Evolutionary conservation across 2,797 vertebrate genomes (phyloP), one percentile per base, ranked within the genome.

Genomic region (Psittacula derbiana): DNA sequence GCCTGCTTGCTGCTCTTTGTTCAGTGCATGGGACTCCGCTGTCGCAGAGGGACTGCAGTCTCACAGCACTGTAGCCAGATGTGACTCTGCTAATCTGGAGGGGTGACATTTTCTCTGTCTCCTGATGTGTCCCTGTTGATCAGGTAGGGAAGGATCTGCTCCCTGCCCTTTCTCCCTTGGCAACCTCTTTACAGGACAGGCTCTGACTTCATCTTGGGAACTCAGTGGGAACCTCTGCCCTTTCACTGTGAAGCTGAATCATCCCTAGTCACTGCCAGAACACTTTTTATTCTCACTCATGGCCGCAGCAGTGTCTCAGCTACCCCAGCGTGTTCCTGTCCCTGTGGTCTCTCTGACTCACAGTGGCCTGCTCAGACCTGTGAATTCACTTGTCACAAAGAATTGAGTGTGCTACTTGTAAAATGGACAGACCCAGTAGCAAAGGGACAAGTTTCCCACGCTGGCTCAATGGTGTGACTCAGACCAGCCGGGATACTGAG

Each of bases 1-100:
- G 78, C 36, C 65, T 81, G 74, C 40, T 66, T 44, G 60, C 64
- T 80, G 61, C 83, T 94, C 90, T 94, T 92, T 92, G 92, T 70
- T 91, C n/a, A 3, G 73, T 2, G 13, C 5, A 13, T 9, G 78
- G 67, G 53, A 60, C 52, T 87, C 36, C 76, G 76, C 80, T 70
- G 28, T 8, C 0, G 0, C 6, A 11, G 33, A 71, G 61, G 24
- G 61, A 80, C n/a, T 0, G 1, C 11, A 58, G 28, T 50, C 80
- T 84, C 75, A 38, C 57, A 40, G 62, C 0, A 0, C 23, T 20
- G 36, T 1, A 53, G 38, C 30, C 52, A 74, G 53, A 46, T 38
- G 17, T 52, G 88, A 58, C 64, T 88, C 62, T 53, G 71, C 62
- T 92, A 53, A 66, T 27, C 33, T 31, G 60, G n/a, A 71, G n/a